Base-by-base conservation (phyloP, 1,140 invertebrate species). In the Chironomus striatipennis region DNA sequence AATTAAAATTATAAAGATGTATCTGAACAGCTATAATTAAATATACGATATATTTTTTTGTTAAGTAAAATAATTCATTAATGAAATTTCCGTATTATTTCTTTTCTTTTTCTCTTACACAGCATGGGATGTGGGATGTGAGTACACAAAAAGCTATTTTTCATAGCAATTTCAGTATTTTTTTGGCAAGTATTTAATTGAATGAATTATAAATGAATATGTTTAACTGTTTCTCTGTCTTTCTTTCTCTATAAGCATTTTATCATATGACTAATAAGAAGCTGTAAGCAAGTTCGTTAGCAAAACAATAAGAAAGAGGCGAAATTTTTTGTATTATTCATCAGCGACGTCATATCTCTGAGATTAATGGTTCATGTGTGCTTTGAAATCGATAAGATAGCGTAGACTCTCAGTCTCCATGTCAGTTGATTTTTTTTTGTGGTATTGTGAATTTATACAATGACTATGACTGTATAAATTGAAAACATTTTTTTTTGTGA, bases 41-140 rank as follows among this genome's bases (percentile, higher is more conserved):
- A 57, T n/a, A 57, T 34, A 34, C 24, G 24, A 34, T 34, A 34
- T 34, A 34, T 34, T n/a, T n/a, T n/a, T n/a, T n/a, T n/a, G n/a
- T n/a, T n/a, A 34, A 34, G 24, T 34, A 34, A 34, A 34, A 34
- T 34, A 34, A 34, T 57, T 57, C 47, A 57, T 57, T 57, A 57
- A 57, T 57, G 47, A 57, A 57, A 57, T n/a, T 57, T 57, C 12
- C 47, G 47, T n/a, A 57, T 57, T n/a, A 57, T n/a, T n/a, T n/a
- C n/a, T n/a, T n/a, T n/a, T n/a, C n/a, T n/a, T n/a, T n/a, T n/a
- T n/a, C n/a, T n/a, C n/a, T n/a, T 57, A 34, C 24, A 34, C 24
- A 34, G 24, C 24, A 34, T 34, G 24, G 24, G n/a, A n/a, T 47
- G 43, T 57, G 47, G 12, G 47, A 57, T 34, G 12, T n/a, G 47